These are phyloP conservation scores for Keiferia lycopersicella DNA, from an alignment of 2,888 invertebrate species.

Conservation along the genomic window DNA sequence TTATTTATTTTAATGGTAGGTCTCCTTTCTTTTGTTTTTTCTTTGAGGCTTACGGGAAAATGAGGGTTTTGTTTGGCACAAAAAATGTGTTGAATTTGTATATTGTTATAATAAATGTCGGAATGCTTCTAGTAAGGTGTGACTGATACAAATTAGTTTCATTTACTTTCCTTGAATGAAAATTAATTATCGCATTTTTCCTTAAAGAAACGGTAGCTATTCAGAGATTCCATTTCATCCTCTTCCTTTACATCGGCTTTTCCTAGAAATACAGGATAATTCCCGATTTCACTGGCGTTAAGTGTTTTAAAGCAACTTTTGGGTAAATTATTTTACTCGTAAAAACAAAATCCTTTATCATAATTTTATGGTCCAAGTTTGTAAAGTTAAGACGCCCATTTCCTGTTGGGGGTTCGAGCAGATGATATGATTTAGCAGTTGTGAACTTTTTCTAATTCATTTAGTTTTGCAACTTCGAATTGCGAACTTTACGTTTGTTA, in stretches of 20 bases:
- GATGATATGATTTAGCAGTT: constrained; percentile 58
- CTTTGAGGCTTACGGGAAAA: constrained; percentile 62
- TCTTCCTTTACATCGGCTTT: constrained; percentile 36
- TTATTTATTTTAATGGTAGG: constrained; percentile 81
- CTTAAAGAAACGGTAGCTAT: constrained; percentile 26
- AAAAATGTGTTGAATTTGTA: constrained; percentile 59
- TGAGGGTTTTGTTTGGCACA: constrained; percentile 55
- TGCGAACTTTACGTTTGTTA: constrained; percentile 35
- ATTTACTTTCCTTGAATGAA: constrained; percentile 58
- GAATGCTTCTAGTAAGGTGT: constrained; percentile 59
- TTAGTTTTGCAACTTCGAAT: constrained; percentile 32
- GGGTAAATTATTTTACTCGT: constrained; percentile 64
- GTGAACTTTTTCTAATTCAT: constrained; percentile 49
- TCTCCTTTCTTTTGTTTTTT: constrained; percentile 73
- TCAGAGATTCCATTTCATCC: constrained; percentile 22
- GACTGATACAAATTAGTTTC: constrained; percentile 62
- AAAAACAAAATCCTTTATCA: constrained; percentile 74
- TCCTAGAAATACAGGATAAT: constrained; percentile 40
- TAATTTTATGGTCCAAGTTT: constrained; percentile 71
- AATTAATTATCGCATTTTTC: constrained; percentile 51
- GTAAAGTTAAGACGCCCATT: constrained; percentile 63
- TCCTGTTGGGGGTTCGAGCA: constrained; percentile 60
- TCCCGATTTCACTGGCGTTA: constrained; percentile 53
- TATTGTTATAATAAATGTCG: constrained; percentile 66
- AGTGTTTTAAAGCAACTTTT: constrained; percentile 60